phyloP scores from a whole-genome alignment of 2,888 invertebrate species.

The Calliphora vomitoria region DNA sequence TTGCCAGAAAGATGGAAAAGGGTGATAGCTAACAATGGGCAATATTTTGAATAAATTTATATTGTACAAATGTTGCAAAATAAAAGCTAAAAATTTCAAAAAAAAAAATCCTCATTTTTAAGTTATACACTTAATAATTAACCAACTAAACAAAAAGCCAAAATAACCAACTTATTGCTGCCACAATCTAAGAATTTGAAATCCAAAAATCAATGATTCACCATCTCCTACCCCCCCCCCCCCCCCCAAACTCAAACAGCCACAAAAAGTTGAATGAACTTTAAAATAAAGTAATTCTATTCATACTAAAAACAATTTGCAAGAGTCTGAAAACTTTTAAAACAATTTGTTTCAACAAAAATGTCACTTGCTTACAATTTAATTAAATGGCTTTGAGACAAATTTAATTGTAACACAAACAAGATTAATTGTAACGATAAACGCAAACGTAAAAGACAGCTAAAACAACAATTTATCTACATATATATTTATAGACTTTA shows the following conservation, averaged over 20 bases:
- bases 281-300: conserved; percentile 10
- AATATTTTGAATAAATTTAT: too few species aligned
- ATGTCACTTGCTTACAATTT: conserved; percentile 59
- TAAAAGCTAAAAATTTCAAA: not conserved
- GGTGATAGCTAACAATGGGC: too few species aligned
- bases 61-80: too few species aligned
- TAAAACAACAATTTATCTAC: conserved; percentile 12
- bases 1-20: too few species aligned
- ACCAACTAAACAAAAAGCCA: not conserved
- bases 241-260: not conserved
- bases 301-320: conserved; percentile 29
- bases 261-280: not conserved
- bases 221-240: too few species aligned
- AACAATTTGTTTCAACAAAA: conserved; percentile 44
- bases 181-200: not conserved
- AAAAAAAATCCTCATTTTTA: not conserved
- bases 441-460: conserved; percentile 4
- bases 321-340: conserved; percentile 45
- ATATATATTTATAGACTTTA: not conserved
- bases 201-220: not conserved
- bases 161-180: not conserved
- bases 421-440: conserved; percentile 50
- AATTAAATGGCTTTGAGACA: conserved; percentile 53
- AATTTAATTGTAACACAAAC: conserved; percentile 59
- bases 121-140: too few species aligned